phyloP scores from a whole-genome alignment of 2,797 vertebrate genomes.

The Mormyrus proboscirostris region DNA sequence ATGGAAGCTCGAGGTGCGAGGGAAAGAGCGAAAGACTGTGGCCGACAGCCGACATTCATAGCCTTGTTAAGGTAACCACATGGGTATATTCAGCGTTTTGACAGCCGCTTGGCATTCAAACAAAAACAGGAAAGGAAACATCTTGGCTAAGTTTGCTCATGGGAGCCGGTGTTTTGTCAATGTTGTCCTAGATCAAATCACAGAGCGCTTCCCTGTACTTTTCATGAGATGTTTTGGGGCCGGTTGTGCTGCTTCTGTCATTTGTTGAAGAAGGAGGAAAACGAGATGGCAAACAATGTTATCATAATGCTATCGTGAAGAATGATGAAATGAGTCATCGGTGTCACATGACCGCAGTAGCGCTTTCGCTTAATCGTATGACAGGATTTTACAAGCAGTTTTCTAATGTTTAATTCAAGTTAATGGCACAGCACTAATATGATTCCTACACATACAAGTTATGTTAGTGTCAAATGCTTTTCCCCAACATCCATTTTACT shows the following conservation, averaged over 20 bases:
- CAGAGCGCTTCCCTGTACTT: neutral
- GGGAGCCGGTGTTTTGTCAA: neutral
- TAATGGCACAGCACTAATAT: neutral
- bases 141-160: conserved; percentile 5
- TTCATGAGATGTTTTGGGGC: neutral
- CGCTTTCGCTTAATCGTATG: neutral
- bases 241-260: neutral
- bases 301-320: neutral
- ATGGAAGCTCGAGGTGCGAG: neutral
- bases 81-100: neutral
- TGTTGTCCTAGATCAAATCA: neutral
- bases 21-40: neutral
- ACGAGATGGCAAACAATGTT: neutral
- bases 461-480: neutral
- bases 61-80: neutral
- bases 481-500: neutral
- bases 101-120: conserved; percentile 2
- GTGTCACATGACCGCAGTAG: neutral
- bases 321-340: neutral
- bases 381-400: neutral
- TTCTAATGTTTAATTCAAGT: neutral
- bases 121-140: neutral
- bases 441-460: neutral
- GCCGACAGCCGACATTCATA: neutral
- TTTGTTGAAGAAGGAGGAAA: neutral